phyloP scores from a whole-genome alignment of 2,113 vertebrate genomes.

The Gallinago paraguaiae region DNA sequence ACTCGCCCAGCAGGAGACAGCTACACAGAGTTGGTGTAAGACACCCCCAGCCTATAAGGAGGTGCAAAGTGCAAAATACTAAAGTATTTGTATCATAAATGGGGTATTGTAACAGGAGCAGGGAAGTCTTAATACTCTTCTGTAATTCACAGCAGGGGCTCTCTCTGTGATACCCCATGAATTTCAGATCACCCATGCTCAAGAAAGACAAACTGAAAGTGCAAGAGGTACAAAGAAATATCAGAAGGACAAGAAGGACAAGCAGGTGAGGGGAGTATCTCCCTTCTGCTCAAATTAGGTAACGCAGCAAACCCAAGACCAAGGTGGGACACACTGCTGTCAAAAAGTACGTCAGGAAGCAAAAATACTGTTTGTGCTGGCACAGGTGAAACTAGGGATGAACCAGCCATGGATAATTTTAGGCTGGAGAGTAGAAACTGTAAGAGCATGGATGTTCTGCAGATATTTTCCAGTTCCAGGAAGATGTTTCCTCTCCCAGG shows the following conservation, averaged over 20 bases:
- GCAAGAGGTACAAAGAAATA: neutral
- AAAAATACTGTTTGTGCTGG: neutral
- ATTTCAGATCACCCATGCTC: neutral
- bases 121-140: neutral
- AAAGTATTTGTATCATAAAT: neutral
- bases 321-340: neutral
- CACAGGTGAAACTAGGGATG: neutral
- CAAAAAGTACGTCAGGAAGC: neutral
- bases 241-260: neutral
- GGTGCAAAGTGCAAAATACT: neutral
- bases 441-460: neutral
- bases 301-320: rapidly evolving
- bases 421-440: neutral
- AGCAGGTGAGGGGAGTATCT: neutral
- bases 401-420: neutral
- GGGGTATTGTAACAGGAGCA: neutral
- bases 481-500: neutral
- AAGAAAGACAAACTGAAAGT: neutral
- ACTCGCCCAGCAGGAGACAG: neutral
- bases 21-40: rapidly evolving
- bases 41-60: neutral
- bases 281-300: neutral
- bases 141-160: neutral
- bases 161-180: neutral
- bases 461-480: neutral